These are phyloP conservation scores for Rhizomys pruinosus DNA, from an alignment of 2,113 vertebrate species.

Conservation along the genomic window DNA sequence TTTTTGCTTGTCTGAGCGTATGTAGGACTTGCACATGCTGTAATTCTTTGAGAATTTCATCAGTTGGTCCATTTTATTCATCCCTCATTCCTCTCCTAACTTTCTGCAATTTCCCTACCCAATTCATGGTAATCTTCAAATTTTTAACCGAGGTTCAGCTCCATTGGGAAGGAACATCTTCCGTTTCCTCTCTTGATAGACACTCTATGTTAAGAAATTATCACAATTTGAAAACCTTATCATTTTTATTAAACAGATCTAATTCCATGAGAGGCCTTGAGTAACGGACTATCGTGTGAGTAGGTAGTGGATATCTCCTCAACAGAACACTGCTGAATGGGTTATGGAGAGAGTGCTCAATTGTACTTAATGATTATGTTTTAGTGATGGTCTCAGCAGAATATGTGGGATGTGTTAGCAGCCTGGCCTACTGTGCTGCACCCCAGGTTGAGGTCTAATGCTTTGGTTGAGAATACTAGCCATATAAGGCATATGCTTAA, in stretches of 20 bases:
- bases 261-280: not conserved
- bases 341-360: no score
- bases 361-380: not conserved
- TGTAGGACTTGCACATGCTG: no score
- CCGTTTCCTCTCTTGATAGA: not conserved
- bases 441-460: not conserved
- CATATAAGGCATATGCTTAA: not conserved
- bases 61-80: no score
- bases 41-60: no score
- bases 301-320: not conserved
- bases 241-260: slow-evolving; percentile 12
- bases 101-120: no score
- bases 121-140: not conserved
- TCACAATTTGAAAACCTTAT: not conserved
- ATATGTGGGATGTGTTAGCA: not conserved
- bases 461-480: not conserved
- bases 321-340: not conserved
- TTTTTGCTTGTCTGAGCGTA: no score
- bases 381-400: not conserved
- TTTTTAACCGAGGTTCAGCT: not conserved
- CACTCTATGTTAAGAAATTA: not conserved
- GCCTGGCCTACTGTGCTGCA: accelerated
- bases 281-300: not conserved
- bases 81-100: no score
- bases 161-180: not conserved